Evolutionary conservation across 1,140 invertebrate species (phyloP).

Genomic region (Drosophila takahashii): DNA sequence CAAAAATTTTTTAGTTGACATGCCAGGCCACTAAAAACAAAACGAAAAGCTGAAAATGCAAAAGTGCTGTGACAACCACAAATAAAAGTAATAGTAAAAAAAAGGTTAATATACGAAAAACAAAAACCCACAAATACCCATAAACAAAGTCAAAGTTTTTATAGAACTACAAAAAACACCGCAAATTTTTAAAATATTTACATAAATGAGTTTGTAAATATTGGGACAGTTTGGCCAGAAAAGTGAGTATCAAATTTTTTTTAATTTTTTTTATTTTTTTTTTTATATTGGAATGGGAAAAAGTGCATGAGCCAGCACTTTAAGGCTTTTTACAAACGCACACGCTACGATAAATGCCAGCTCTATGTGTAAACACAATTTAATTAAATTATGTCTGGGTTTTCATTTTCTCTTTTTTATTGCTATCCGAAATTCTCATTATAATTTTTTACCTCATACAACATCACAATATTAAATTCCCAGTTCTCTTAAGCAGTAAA

Average conservation of each 20-base stretch:
- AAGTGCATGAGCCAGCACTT: neutral
- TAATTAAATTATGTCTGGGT: conserved; percentile 1
- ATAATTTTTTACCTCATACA: no score
- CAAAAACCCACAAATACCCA: conserved; percentile 27
- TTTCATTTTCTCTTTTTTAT: neutral
- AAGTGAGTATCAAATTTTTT: conserved; percentile 34
- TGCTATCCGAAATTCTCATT: neutral
- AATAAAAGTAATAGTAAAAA: conserved; percentile 19
- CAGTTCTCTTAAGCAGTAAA: neutral
- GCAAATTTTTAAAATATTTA: conserved; percentile 19
- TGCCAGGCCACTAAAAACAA: conserved; percentile 20
- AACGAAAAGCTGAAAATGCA: conserved; percentile 44
- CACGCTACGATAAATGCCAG: neutral
- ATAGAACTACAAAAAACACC: conserved; percentile 10
- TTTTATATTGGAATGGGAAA: neutral
- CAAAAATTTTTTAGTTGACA: conserved; percentile 50
- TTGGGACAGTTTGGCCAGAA: conserved; percentile 31
- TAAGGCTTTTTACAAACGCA: neutral
- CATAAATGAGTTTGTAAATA: conserved; percentile 35
- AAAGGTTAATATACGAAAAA: conserved; percentile 11
- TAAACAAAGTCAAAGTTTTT: conserved; percentile 28
- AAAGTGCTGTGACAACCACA: conserved; percentile 61
- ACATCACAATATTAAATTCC: neutral
- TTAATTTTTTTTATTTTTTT: conserved; percentile 1
- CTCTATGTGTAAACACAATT: neutral